Conservation (phyloP, 2,888 invertebrate genomes). For the Agapostemon virescens region DNA sequence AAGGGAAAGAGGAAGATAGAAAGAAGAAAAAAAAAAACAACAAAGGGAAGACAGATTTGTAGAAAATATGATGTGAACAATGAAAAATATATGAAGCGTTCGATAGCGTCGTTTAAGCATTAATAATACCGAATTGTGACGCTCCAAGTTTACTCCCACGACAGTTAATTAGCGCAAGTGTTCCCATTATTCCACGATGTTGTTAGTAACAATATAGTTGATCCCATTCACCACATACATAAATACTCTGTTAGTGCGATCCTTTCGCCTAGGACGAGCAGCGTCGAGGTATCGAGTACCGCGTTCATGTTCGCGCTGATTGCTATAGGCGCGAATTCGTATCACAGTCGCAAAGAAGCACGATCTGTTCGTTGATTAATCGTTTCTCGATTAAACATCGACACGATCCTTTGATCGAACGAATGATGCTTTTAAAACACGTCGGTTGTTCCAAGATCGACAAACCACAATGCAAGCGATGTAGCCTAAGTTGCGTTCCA, state of each 20-base stretch:
- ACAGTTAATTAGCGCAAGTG: slow-evolving; percentile 38
- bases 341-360: neutral
- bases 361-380: neutral
- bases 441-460: neutral
- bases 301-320: neutral
- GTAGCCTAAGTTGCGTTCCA: neutral
- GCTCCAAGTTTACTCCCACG: slow-evolving; percentile 10
- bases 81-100: slow-evolving; percentile 27
- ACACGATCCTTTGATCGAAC: neutral
- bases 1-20: slow-evolving; percentile 1
- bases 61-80: neutral
- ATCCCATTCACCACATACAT: slow-evolving; percentile 71
- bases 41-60: slow-evolving; percentile 9
- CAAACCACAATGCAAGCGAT: neutral
- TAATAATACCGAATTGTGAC: slow-evolving; percentile 17
- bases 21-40: slow-evolving; percentile 6
- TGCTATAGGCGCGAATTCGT: neutral
- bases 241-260: slow-evolving; percentile 30
- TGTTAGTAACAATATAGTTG: slow-evolving; percentile 54
- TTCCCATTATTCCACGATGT: slow-evolving; percentile 34
- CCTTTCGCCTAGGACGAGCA: neutral
- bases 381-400: neutral
- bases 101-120: slow-evolving; percentile 34
- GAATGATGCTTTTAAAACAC: no score
- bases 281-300: neutral